Evolutionary conservation across 64 coral and sea anemone species (phyloP), one percentile per base, ranked within the genome.

Genomic region (Dendronephthya gigantea): DNA sequence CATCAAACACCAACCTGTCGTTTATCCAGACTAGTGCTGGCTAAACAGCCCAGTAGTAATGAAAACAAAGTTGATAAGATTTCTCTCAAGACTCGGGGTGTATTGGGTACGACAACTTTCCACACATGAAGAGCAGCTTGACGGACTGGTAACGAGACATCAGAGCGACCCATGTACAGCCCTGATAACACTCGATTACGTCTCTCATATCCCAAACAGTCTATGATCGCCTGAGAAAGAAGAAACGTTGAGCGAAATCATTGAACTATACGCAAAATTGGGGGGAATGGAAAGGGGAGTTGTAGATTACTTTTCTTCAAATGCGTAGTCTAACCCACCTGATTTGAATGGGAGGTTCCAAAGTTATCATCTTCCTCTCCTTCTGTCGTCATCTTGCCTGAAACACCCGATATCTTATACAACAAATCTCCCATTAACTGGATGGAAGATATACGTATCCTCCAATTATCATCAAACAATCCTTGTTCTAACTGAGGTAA

Each of bases 331-430:
- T 70, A 16, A 31, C 38, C 85, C 0, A 98, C 95, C 95, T 93
- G 90, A 81, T 98, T 98, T 14, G 95, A 98, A 75, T 91, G 89
- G 7, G 39, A 82, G 17, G 95, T 98, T 0, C 95, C 95, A 91
- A 98, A 98, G 50, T 98, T 98, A 85, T 98, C 95, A 87, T 98
- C 95, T 40, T 98, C 95, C 11, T 93, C 89, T 55, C 95, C 95
- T 40, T 98, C 95, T 7, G 95, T 98, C 7, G 91, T 91, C 95
- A 98, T 98, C 48, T 98, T 98, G 7, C 95, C 95, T 19, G 95
- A 93, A 1, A 98, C 95, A 59, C 95, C 95, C 9, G 95, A 98
- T 47, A 98, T 93, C 48, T 75, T 90, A 69, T 98, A 98, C 55
- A 98, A 50, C 84, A 98, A 65, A 66, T 98, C 95, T 37, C 95